Conservation (phyloP, 1,140 invertebrate species). For the Trichoplusia ni region DNA sequence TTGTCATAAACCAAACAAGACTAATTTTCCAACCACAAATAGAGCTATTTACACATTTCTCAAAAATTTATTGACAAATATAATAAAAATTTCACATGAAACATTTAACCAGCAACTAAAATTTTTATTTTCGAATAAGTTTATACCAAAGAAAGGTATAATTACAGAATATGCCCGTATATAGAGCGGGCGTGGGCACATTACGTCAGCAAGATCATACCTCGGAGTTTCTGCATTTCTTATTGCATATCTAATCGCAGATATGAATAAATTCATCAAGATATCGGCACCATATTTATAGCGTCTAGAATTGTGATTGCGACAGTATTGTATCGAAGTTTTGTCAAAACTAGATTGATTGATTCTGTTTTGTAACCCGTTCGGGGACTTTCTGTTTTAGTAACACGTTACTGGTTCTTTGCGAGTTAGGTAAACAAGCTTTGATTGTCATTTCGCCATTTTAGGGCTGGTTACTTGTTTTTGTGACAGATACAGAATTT, state of each 20-base stretch:
- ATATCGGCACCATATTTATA: constrained; percentile 47
- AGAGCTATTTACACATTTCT: no score
- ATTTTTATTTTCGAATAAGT: no score
- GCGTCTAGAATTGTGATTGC: constrained; percentile 19
- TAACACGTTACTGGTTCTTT: not conserved
- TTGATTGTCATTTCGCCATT: not conserved
- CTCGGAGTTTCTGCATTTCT: constrained; percentile 55
- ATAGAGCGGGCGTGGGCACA: constrained; percentile 50
- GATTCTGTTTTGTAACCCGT: constrained; percentile 13
- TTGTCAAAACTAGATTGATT: constrained; percentile 18
- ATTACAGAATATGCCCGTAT: constrained; percentile 42
- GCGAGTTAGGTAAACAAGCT: constrained; percentile 3
- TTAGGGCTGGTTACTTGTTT: no score
- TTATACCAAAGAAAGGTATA: not conserved
- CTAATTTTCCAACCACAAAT: no score
- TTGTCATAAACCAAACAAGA: no score
- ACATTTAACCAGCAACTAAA: no score
- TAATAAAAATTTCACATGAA: no score
- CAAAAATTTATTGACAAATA: no score
- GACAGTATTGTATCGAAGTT: constrained; percentile 30
- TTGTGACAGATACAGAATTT: no score
- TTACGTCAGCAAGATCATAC: constrained; percentile 46
- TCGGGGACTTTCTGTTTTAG: not conserved
- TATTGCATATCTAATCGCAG: constrained; percentile 46
- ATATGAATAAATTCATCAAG: constrained; percentile 60